Evolutionary conservation across 2,797 vertebrate genomes (phyloP).

Genomic region (Arnoldichthys spilopterus): DNA sequence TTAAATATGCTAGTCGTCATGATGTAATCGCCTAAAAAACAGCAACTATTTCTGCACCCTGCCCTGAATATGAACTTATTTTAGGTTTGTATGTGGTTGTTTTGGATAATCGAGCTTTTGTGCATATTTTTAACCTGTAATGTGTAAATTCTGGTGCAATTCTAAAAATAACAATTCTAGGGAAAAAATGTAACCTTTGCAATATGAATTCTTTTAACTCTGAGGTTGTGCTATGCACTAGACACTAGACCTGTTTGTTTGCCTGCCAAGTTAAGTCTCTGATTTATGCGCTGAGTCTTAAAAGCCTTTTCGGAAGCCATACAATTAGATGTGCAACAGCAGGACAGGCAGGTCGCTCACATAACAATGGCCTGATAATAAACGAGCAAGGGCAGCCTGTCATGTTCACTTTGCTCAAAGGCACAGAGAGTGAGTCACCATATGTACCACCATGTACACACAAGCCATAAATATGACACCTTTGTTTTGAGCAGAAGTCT

Average conservation of each 20-base stretch:
- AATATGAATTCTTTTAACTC: too few species aligned
- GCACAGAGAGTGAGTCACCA: not conserved
- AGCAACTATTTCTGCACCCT: not conserved
- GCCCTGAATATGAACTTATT: not conserved
- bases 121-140: not conserved
- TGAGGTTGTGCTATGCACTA: too few species aligned
- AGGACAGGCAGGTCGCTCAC: slow-evolving; percentile 53
- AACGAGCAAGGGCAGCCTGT: slow-evolving; percentile 14
- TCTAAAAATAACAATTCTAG: not conserved
- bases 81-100: not conserved
- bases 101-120: not conserved
- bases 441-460: not conserved
- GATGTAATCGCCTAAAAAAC: too few species aligned
- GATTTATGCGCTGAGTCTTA: slow-evolving; percentile 7
- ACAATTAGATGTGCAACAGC: slow-evolving; percentile 30
- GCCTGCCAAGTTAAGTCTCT: slow-evolving; percentile 1
- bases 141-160: not conserved
- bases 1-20: not conserved
- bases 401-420: slow-evolving; percentile 10
- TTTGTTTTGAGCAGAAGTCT: not conserved
- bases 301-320: slow-evolving; percentile 17
- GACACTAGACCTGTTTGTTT: not conserved
- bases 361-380: slow-evolving; percentile 11
- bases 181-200: not conserved
- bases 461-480: not conserved